Conservation (phyloP, 2,113 vertebrate genomes). For the Oceanodroma tethys region DNA sequence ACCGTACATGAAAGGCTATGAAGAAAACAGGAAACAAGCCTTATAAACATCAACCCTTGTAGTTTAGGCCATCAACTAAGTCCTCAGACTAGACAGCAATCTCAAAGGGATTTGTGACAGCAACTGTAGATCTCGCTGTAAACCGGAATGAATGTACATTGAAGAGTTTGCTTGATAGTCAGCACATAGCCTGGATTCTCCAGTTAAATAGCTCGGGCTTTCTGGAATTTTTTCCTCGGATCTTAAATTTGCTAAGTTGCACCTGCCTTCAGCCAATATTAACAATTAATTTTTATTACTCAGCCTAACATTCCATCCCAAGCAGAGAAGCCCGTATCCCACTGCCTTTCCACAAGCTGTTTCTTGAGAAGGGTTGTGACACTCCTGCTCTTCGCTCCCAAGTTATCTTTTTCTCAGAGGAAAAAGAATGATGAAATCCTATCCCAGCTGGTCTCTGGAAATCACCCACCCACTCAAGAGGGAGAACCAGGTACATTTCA, state of each 20-base stretch:
- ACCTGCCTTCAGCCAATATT: not conserved
- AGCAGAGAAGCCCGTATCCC: not conserved
- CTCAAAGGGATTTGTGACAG: not conserved
- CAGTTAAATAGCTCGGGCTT: not conserved
- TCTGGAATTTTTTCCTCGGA: not conserved
- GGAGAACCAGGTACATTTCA: not conserved
- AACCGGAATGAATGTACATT: not conserved
- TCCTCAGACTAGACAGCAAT: not conserved
- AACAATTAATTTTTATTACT: not conserved
- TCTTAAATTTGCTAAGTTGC: not conserved
- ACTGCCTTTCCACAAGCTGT: not conserved
- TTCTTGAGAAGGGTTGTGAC: not conserved
- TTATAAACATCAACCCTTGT: not conserved
- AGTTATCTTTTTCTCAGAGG: not conserved
- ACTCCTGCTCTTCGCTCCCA: not conserved
- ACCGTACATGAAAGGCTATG: conserved; percentile 95
- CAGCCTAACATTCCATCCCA: not conserved
- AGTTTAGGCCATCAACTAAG: not conserved
- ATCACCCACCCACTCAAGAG: not conserved
- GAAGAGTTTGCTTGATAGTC: not conserved
- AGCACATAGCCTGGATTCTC: not conserved
- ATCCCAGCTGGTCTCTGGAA: not conserved
- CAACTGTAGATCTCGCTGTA: not conserved
- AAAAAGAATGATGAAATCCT: not conserved
- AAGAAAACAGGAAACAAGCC: not conserved